These are phyloP conservation scores for Pempheris klunzingeri DNA, from an alignment of 2,797 vertebrate genomes.

Conservation along the genomic window DNA sequence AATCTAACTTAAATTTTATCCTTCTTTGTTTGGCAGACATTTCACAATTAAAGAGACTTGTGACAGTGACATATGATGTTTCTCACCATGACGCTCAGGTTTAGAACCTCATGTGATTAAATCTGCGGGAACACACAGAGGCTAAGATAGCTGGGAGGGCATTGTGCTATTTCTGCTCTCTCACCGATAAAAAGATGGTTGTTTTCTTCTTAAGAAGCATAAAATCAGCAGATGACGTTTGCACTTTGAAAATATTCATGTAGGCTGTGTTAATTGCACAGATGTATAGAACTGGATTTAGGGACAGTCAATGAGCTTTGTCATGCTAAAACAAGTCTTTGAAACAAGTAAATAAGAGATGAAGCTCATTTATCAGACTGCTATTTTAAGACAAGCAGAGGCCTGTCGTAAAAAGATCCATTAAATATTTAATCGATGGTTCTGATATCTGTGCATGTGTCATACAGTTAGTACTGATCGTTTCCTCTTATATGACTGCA, in stretches of 20 bases:
- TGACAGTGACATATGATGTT: conserved; percentile 16
- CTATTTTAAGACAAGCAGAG: conserved; percentile 40
- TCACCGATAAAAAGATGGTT: conserved; percentile 31
- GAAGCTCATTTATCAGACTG: conserved; percentile 34
- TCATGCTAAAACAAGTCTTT: neutral
- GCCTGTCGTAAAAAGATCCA: conserved; percentile 23
- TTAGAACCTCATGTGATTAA: conserved; percentile 43
- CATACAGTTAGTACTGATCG: conserved; percentile 13
- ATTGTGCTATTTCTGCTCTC: conserved; percentile 29
- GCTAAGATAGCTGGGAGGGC: conserved; percentile 37
- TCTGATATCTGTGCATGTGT: conserved; percentile 30
- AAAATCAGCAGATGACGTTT: conserved; percentile 31
- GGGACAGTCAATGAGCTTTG: conserved; percentile 7
- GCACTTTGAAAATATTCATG: conserved; percentile 8
- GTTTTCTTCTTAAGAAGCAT: conserved; percentile 24
- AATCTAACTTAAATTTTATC: neutral
- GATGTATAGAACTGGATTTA: conserved; percentile 17
- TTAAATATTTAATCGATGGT: conserved; percentile 45
- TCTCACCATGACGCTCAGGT: conserved; percentile 17
- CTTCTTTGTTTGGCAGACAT: neutral
- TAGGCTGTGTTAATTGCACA: neutral
- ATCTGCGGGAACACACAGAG: conserved; percentile 23
- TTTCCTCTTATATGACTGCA: conserved; percentile 28
- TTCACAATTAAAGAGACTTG: neutral
- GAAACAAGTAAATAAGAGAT: conserved; percentile 26